Evolutionary conservation across 2,888 invertebrate species (phyloP).

Genomic region (Sminthurinus aureus): DNA sequence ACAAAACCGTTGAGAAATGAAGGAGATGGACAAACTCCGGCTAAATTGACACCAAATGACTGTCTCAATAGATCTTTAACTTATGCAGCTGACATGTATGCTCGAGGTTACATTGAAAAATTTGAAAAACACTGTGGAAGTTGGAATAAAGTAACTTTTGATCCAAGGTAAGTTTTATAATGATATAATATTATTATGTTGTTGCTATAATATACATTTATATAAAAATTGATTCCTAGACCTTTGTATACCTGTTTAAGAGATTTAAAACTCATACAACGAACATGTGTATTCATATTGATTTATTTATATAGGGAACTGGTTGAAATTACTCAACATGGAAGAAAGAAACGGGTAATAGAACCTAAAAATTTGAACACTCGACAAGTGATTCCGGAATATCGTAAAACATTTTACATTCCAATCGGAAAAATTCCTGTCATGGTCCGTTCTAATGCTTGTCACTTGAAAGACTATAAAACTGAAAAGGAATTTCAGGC

Average conservation of each 20-base stretch:
- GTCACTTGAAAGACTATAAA: slow-evolving; percentile 67
- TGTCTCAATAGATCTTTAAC: slow-evolving; percentile 24
- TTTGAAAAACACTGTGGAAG: background rate
- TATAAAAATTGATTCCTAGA: no score
- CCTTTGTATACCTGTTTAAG: no score
- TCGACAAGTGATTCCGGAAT: background rate
- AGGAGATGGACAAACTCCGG: background rate
- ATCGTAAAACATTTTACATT: slow-evolving; percentile 4
- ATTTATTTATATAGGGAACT: background rate
- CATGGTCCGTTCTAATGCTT: slow-evolving; percentile 70
- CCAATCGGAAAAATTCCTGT: slow-evolving; percentile 67
- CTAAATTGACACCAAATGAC: slow-evolving; percentile 20
- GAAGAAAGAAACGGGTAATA: background rate
- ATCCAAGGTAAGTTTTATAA: background rate
- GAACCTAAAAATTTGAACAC: background rate
- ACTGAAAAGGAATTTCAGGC: slow-evolving; percentile 66
- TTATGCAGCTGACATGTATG: slow-evolving; percentile 24
- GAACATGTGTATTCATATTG: background rate
- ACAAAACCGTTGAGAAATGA: slow-evolving; percentile 4
- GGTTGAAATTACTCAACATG: background rate
- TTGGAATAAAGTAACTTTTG: slow-evolving; percentile 11
- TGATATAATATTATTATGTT: no score
- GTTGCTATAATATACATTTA: no score
- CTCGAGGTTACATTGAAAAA: slow-evolving; percentile 7
- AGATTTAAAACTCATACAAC: no score